These are phyloP conservation scores for Brachionus sp. DNA, from an alignment of 1,140 invertebrate species.

Conservation along the genomic window DNA sequence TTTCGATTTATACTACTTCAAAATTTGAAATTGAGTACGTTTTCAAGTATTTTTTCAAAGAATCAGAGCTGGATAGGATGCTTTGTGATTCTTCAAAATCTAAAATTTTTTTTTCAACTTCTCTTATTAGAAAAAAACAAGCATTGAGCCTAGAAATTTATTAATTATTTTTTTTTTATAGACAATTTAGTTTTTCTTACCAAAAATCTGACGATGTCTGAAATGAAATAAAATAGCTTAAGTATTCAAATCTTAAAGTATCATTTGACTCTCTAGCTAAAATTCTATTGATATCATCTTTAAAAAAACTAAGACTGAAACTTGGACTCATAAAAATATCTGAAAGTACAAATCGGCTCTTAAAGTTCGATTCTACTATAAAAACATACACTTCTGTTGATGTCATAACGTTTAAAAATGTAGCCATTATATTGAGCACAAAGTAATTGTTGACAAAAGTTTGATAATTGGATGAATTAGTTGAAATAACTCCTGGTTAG, in stretches of 20 bases:
- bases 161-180: background rate
- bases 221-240: background rate
- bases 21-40: background rate
- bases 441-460: background rate
- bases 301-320: background rate
- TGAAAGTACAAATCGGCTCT: background rate
- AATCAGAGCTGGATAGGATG: background rate
- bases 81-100: background rate
- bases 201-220: background rate
- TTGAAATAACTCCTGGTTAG: background rate
- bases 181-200: background rate
- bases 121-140: conserved; percentile 31
- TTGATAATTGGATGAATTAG: conserved; percentile 18
- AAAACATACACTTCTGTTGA: background rate
- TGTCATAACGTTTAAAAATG: background rate
- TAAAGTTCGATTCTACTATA: background rate
- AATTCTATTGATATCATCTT: background rate
- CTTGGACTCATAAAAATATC: background rate
- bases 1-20: background rate
- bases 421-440: background rate
- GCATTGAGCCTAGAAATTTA: background rate
- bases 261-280: background rate
- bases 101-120: background rate
- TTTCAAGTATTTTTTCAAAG: background rate
- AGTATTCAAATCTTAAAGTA: background rate